A percentile compares a stretch with the other conserved stretches of the same genome.
Conservation (phyloP, 1,140 invertebrate genomes). For the Matsumurasca onukii region DNA sequence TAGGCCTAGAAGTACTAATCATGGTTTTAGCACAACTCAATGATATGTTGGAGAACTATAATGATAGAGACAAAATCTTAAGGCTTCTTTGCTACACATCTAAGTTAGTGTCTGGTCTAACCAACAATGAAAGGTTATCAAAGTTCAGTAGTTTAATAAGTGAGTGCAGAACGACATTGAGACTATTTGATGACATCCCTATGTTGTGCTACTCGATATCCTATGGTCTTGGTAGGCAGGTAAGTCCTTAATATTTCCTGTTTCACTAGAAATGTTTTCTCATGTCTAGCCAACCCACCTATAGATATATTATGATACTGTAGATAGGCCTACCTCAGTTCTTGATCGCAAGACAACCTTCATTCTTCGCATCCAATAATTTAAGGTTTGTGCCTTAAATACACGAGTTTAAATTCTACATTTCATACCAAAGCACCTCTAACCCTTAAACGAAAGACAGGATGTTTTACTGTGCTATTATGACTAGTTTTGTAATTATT, state of each 20-base stretch:
- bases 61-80: conserved; percentile 61
- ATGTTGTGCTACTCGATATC: conserved; percentile 61
- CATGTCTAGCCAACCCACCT: neutral
- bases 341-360: neutral
- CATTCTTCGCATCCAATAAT: neutral
- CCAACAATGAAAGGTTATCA: conserved; percentile 56
- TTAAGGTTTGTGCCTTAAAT: neutral
- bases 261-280: neutral
- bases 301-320: neutral
- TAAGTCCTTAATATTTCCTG: conserved; percentile 44
- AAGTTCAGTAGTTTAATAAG: conserved; percentile 65
- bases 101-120: conserved; percentile 58
- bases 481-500: too few relatives aligned
- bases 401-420: neutral
- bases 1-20: too few relatives aligned
- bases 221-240: conserved; percentile 62
- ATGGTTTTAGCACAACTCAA: too few relatives aligned
- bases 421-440: too few relatives aligned
- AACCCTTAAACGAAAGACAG: too few relatives aligned
- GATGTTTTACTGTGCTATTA: too few relatives aligned
- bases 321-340: neutral
- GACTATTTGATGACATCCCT: conserved; percentile 75
- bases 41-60: conserved; percentile 50
- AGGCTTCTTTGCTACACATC: conserved; percentile 65
- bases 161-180: conserved; percentile 62